Evolutionary conservation across 2,113 vertebrate species (phyloP), one percentile per base, ranked within the genome.

Genomic region (Cryptoleucopteryx plumbea): DNA sequence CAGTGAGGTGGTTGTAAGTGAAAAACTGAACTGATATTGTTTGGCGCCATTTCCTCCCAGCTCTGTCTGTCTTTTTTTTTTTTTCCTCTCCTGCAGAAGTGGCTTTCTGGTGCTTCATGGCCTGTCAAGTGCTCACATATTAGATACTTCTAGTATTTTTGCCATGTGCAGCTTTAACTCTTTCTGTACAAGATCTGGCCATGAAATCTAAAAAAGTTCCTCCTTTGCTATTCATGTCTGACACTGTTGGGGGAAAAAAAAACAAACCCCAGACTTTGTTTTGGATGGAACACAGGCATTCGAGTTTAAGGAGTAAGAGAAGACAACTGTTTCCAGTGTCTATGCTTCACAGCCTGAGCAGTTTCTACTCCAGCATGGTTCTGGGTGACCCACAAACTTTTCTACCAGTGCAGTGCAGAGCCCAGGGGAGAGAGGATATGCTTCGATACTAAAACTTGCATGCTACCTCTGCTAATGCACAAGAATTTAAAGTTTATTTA

Each of bases 321-420:
- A 91, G 38, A 62, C 23, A 67, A 29, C 6, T 8, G n/a, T 29
- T 86, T 70, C 32, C 45, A 65, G n/a, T 8, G 27, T 7, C 3
- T 17, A 19, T 58, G 34, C 34, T 47, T 26, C 29, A 31, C 31
- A 81, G 17, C 13, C 40, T 36, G 47, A 72, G 26, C 1, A 1
- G n/a, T 32, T 91, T 70, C 20, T 29, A 4, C 43, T 47, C 7
- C 21, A 56, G 34, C 0, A 0, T 10, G 34, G 31, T 1, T 70
- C 36, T 68, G 40, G 50, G 45, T 62, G 40, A 56, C 59, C 80
- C 14, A 16, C 19, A 73, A 91, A 84, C 40, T n/a, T 21, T 82
- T 38, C 45, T 89, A 50, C 63, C 63, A 53, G 1, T 1, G 31
- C 66, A 61, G 38, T 6, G 22, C n/a, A 38, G 29, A 81, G 53